A percentile compares a stretch with the other conserved stretches of the same genome.
Conservation (phyloP, 1,140 invertebrate genomes). For the Caenorhabditis remanei region DNA sequence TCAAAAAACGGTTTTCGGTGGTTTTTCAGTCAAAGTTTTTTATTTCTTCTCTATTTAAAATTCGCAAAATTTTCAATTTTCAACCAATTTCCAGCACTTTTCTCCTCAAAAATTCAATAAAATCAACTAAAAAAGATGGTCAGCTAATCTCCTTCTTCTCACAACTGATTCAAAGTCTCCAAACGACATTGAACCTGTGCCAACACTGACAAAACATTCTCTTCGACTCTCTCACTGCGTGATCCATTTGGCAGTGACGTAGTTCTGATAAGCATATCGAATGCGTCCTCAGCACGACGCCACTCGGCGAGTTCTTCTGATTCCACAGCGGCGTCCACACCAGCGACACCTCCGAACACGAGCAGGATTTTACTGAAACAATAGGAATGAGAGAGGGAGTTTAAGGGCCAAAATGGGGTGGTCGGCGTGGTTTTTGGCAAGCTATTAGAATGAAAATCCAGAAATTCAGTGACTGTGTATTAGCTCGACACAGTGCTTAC, state of each 20-base stretch:
- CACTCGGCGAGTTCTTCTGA: constrained; percentile 84
- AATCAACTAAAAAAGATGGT: too few relatives aligned
- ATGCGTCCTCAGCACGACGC: constrained; percentile 63
- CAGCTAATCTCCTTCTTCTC: background rate
- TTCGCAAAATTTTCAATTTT: too few relatives aligned
- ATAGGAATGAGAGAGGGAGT: too few relatives aligned
- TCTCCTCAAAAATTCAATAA: too few relatives aligned
- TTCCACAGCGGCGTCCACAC: constrained; percentile 89
- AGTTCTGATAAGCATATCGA: constrained; percentile 9
- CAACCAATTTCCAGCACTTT: too few relatives aligned
- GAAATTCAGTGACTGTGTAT: too few relatives aligned
- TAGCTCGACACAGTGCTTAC: too few relatives aligned
- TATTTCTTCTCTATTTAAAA: too few relatives aligned
- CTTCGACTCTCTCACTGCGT: constrained; percentile 47
- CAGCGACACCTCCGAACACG: constrained; percentile 92
- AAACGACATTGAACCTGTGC: constrained; percentile 33
- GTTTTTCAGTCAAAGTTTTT: too few relatives aligned
- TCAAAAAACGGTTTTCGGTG: too few relatives aligned
- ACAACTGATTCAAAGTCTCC: constrained; percentile 5
- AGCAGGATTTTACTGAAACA: constrained; percentile 82
- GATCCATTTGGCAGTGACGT: constrained; percentile 50
- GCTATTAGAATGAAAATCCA: too few relatives aligned
- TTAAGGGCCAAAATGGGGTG: background rate
- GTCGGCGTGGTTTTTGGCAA: too few relatives aligned
- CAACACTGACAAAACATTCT: constrained; percentile 49